Percentiles rank a stretch among this genome's conserved stretches.
Conservation (phyloP, 2,113 vertebrate genomes). For the Anser cygnoides region DNA sequence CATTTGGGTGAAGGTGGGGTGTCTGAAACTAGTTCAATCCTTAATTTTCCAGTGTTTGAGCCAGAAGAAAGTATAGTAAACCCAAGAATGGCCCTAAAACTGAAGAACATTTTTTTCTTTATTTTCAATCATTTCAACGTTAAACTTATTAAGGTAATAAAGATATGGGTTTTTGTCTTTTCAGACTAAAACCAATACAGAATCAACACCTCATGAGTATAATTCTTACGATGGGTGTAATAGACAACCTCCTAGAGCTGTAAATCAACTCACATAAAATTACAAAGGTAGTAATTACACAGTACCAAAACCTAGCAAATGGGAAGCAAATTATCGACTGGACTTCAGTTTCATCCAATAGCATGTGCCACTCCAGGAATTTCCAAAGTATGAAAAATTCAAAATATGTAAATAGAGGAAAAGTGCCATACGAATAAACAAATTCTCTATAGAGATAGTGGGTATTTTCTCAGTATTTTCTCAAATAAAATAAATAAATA, state of each 20-base stretch:
- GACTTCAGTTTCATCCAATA: background rate
- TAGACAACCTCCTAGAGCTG: background rate
- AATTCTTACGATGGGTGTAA: background rate
- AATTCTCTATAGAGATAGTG: background rate
- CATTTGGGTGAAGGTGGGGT: rapidly evolving
- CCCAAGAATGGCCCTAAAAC: background rate
- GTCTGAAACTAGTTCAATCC: background rate
- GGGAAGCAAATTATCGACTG: background rate
- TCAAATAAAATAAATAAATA: background rate
- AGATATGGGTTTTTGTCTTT: background rate
- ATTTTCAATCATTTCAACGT: background rate
- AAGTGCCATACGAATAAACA: background rate
- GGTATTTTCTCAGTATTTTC: background rate
- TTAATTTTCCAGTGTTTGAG: background rate
- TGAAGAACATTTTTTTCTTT: background rate
- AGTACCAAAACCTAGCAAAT: background rate
- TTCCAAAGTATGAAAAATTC: background rate
- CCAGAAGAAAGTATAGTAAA: rapidly evolving
- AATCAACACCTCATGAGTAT: background rate
- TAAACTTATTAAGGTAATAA: background rate
- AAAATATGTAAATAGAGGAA: background rate
- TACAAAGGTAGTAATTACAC: background rate
- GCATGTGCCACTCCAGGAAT: background rate
- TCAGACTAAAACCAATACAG: background rate
- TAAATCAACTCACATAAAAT: background rate